These are phyloP conservation scores for Invenusta paracnida DNA, from an alignment of 2,888 invertebrate species.

Conservation along the genomic window DNA sequence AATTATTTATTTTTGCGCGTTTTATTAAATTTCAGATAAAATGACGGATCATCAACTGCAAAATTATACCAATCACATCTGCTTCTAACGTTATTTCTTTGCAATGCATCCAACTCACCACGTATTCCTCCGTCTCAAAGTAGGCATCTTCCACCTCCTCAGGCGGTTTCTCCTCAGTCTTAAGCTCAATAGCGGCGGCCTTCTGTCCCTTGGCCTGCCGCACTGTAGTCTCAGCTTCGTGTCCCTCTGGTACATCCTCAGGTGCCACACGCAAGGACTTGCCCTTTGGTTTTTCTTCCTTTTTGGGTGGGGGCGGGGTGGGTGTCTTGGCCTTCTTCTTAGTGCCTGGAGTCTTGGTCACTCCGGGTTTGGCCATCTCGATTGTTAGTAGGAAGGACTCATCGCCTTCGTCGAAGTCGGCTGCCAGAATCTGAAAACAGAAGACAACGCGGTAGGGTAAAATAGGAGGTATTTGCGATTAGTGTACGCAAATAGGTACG, in stretches of 20 bases:
- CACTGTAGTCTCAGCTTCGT: conserved; percentile 39
- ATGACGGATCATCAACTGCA: no score
- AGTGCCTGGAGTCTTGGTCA: conserved; percentile 43
- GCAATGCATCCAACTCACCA: no score
- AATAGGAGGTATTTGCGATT: no score
- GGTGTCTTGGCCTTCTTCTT: conserved; percentile 46
- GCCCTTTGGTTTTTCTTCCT: conserved; percentile 44
- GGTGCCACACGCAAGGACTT: conserved; percentile 42
- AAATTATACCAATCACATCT: no score
- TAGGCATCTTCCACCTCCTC: conserved; percentile 52
- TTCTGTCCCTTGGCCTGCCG: conserved; percentile 31
- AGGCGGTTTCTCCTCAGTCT: conserved; percentile 38
- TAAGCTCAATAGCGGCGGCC: conserved; percentile 39
- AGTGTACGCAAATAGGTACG: no score
- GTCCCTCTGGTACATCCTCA: conserved; percentile 46
- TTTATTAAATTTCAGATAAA: no score
- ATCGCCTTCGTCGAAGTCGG: conserved; percentile 57
- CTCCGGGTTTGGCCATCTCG: conserved; percentile 54
- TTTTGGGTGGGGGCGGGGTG: conserved; percentile 43
- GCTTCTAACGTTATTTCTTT: no score
- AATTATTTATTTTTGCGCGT: no score
- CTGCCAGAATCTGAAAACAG: conserved; percentile 55
- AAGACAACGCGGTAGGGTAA: no score
- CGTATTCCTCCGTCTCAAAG: conserved; percentile 57
- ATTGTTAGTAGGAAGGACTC: conserved; percentile 55